phyloP scores from a whole-genome alignment of 2,797 vertebrate species.

The Nothura maculosa region DNA sequence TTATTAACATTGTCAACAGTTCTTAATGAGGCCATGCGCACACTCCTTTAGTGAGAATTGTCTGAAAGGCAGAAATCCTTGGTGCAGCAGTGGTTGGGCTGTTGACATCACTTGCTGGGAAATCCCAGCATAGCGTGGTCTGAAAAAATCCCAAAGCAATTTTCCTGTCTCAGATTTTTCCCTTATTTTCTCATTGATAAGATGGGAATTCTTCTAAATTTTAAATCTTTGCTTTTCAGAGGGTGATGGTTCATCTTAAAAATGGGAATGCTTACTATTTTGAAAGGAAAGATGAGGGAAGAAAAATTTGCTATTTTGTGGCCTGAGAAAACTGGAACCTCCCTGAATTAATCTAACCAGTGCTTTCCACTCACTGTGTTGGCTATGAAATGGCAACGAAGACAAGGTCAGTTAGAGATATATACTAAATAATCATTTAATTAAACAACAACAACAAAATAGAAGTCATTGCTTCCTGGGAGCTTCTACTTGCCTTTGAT shows the following conservation, averaged over 20 bases:
- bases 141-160: not conserved
- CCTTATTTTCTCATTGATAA: not conserved
- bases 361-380: not conserved
- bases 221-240: accelerated
- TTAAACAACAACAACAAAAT: not conserved
- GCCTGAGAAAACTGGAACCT: not conserved
- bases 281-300: not conserved
- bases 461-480: not conserved
- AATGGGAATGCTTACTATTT: not conserved
- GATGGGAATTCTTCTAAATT: not conserved
- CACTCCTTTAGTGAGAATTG: not conserved
- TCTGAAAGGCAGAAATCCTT: not conserved
- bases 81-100: not conserved
- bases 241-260: not conserved
- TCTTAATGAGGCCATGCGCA: not conserved
- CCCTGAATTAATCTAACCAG: not conserved
- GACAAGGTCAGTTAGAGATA: not conserved
- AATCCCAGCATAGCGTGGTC: not conserved
- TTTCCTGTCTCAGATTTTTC: not conserved
- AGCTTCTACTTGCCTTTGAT: not conserved
- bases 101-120: not conserved
- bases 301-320: not conserved
- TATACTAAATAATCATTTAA: not conserved
- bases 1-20: not conserved
- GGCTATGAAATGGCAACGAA: not conserved